phyloP scores from a whole-genome alignment of 2,797 vertebrate genomes.

The Danio choprae region DNA sequence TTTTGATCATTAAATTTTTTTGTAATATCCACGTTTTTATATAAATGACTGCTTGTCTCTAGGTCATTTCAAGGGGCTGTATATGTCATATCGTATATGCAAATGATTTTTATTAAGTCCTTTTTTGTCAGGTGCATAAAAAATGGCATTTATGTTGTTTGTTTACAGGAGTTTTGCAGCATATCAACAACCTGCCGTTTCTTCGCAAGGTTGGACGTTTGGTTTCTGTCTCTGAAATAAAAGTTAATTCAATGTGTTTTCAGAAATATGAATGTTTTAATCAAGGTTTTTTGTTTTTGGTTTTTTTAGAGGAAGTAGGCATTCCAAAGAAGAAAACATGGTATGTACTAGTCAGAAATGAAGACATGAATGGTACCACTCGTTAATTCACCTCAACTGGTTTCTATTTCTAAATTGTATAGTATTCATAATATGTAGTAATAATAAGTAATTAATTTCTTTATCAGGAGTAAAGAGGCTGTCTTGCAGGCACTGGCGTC shows the following conservation, averaged over 20 bases:
- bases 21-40: background rate
- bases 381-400: background rate
- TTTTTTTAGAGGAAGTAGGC: slow-evolving; percentile 77
- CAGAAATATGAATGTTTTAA: background rate
- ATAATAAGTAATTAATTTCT: slow-evolving; percentile 13
- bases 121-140: background rate
- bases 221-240: background rate
- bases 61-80: slow-evolving; percentile 41
- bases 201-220: slow-evolving; percentile 73
- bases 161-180: slow-evolving; percentile 76
- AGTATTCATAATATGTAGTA: background rate
- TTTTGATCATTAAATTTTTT: background rate
- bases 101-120: background rate
- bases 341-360: slow-evolving; percentile 72
- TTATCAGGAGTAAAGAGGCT: slow-evolving; percentile 86
- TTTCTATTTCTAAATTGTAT: background rate
- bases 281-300: slow-evolving; percentile 44
- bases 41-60: background rate
- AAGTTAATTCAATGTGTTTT: background rate
- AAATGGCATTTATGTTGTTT: background rate
- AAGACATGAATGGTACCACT: background rate
- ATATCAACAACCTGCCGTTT: slow-evolving; percentile 70
- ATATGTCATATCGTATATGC: background rate
- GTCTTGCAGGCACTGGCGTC: slow-evolving; percentile 88
- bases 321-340: slow-evolving; percentile 92